Percentiles rank a stretch among this genome's conserved stretches.
Conservation (phyloP, 2,888 invertebrate species). For the Lamproptera curius region DNA sequence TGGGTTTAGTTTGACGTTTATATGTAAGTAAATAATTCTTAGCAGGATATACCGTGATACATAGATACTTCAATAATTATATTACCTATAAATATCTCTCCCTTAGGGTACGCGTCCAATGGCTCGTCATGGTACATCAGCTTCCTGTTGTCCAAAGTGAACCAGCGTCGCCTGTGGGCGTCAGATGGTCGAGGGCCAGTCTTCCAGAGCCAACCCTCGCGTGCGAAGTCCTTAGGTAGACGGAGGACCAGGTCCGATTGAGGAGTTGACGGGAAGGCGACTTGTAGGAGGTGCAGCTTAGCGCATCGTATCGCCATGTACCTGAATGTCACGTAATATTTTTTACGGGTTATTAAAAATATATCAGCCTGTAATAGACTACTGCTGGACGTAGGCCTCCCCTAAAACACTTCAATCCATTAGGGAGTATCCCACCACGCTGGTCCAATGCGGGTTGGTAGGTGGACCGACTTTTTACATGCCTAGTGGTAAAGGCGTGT, state of each 20-base stretch:
- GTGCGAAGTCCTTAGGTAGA: slow-evolving; percentile 88
- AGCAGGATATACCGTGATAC: too few relatives aligned
- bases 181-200: slow-evolving; percentile 90
- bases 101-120: slow-evolving; percentile 92
- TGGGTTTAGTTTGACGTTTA: too few relatives aligned
- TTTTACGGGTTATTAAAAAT: too few relatives aligned
- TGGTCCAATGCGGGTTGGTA: too few relatives aligned
- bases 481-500: too few relatives aligned
- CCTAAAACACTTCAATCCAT: too few relatives aligned
- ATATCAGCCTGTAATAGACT: too few relatives aligned
- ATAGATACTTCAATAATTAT: too few relatives aligned
- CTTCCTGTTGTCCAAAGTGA: slow-evolving; percentile 91
- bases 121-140: slow-evolving; percentile 96
- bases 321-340: slow-evolving; percentile 45
- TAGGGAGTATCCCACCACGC: too few relatives aligned
- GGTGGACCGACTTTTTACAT: too few relatives aligned
- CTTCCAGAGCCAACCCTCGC: slow-evolving; percentile 94
- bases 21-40: too few relatives aligned
- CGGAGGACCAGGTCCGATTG: slow-evolving; percentile 84
- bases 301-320: slow-evolving; percentile 90
- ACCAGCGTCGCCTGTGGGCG: slow-evolving; percentile 92
- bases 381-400: too few relatives aligned
- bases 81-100: slow-evolving; percentile 92
- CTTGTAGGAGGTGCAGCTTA: slow-evolving; percentile 88
- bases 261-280: slow-evolving; percentile 88